Evolutionary conservation across 2,888 invertebrate species (phyloP).

Genomic region (Mantis religiosa): DNA sequence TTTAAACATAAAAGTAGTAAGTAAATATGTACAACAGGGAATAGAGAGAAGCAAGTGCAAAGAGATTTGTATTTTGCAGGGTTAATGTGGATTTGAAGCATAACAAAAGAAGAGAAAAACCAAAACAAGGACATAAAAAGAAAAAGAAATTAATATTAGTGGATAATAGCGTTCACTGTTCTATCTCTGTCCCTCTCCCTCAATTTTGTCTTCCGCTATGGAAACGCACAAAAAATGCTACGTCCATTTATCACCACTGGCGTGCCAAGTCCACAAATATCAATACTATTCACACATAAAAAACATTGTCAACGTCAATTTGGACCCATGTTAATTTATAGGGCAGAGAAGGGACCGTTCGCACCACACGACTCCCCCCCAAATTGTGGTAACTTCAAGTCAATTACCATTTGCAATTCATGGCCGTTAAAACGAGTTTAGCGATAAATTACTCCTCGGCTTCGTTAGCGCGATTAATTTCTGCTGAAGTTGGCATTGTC

Average conservation of each 20-base stretch:
- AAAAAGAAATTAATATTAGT: neutral
- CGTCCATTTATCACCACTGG: neutral
- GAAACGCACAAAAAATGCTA: neutral
- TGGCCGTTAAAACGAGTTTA: constrained; percentile 15
- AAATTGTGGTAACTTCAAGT: constrained; percentile 13
- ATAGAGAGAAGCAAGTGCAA: no score
- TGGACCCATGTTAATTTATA: neutral
- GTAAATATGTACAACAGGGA: no score
- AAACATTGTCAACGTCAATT: neutral
- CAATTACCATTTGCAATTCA: constrained; percentile 21
- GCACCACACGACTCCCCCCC: neutral
- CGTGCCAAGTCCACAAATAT: neutral
- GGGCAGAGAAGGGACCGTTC: neutral
- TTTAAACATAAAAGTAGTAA: no score
- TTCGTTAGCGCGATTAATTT: constrained; percentile 20
- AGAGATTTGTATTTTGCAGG: no score
- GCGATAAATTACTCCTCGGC: constrained; percentile 15
- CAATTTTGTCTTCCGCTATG: neutral
- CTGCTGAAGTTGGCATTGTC: neutral
- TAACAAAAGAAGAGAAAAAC: neutral
- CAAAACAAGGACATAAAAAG: neutral
- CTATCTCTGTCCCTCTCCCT: neutral
- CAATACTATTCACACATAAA: neutral
- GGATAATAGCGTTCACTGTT: neutral
- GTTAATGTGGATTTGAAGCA: neutral